A percentile compares a stretch with the other conserved stretches of the same genome.
phyloP scores from a whole-genome alignment of 2,797 vertebrate species.

The Macropus fuliginosus region DNA sequence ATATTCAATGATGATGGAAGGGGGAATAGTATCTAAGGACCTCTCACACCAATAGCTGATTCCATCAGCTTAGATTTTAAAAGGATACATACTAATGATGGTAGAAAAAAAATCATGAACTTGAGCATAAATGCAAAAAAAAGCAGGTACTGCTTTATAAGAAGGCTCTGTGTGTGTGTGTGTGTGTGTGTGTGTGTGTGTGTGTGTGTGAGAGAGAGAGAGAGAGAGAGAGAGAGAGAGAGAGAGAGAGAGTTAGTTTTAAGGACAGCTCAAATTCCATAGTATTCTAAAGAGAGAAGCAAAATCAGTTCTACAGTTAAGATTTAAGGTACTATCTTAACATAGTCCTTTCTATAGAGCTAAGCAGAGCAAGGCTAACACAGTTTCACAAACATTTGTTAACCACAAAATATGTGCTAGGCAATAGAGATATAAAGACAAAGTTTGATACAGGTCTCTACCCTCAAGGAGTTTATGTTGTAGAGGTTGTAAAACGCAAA shows the following conservation, averaged over 20 bases:
- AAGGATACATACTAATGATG: not conserved
- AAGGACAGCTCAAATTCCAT: not conserved
- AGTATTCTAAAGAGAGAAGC: not conserved
- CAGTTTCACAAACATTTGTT: not conserved
- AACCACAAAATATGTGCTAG: not conserved
- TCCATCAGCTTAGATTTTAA: not conserved
- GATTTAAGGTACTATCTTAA: not conserved
- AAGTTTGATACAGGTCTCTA: not conserved
- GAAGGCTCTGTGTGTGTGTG: not conserved
- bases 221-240: too few species aligned
- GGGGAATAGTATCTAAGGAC: not conserved
- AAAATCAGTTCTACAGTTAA: not conserved
- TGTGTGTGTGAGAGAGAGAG: too few species aligned
- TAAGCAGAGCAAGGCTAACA: not conserved
- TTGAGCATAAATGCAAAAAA: not conserved
- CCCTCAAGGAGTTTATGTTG: not conserved
- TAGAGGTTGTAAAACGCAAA: not conserved
- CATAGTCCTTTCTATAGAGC: not conserved
- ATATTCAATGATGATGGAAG: not conserved
- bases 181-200: too few species aligned
- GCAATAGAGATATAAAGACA: not conserved
- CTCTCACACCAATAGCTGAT: not conserved
- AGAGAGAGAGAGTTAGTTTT: not conserved
- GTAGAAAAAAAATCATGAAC: not conserved
- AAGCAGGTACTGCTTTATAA: not conserved